Conservation (phyloP, 2,113 vertebrate genomes). For the Thunnus thynnus region DNA sequence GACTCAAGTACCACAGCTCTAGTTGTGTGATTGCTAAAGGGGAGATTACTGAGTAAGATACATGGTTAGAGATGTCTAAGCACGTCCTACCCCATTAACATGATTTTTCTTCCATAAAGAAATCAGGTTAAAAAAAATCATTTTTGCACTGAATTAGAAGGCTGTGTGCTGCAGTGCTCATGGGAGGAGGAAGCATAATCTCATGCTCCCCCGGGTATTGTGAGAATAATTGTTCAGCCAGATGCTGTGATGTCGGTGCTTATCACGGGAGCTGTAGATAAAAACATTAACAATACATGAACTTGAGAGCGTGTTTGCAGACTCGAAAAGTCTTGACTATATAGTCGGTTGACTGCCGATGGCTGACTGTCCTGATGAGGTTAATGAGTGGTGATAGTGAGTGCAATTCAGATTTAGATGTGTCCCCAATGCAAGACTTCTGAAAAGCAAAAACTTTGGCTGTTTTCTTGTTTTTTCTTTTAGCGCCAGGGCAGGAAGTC, state of each 20-base stretch:
- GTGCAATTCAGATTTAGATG: background rate
- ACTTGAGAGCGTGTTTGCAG: constrained; percentile 22
- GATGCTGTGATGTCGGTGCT: constrained; percentile 59
- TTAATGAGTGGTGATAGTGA: background rate
- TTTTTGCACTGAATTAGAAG: constrained; percentile 46
- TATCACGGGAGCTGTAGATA: constrained; percentile 43
- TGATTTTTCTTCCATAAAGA: too few relatives aligned
- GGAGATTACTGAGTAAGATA: too few relatives aligned
- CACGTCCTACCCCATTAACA: too few relatives aligned
- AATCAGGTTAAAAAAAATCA: too few relatives aligned
- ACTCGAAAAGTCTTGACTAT: background rate
- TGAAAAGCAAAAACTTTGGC: background rate
- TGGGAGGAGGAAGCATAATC: constrained; percentile 27
- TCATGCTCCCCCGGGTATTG: constrained; percentile 37
- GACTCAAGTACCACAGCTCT: too few relatives aligned
- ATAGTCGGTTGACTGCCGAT: background rate
- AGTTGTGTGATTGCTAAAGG: too few relatives aligned
- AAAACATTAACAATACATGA: constrained; percentile 8
- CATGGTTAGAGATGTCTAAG: too few relatives aligned
- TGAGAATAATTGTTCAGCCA: constrained; percentile 64
- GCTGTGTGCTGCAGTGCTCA: constrained; percentile 17
- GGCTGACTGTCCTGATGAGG: background rate
- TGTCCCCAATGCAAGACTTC: background rate
- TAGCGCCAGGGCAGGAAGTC: too few relatives aligned
- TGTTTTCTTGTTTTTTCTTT: too few relatives aligned